Evolutionary conservation across 2,797 vertebrate species (phyloP).

Genomic region (Phataginus tricuspis): DNA sequence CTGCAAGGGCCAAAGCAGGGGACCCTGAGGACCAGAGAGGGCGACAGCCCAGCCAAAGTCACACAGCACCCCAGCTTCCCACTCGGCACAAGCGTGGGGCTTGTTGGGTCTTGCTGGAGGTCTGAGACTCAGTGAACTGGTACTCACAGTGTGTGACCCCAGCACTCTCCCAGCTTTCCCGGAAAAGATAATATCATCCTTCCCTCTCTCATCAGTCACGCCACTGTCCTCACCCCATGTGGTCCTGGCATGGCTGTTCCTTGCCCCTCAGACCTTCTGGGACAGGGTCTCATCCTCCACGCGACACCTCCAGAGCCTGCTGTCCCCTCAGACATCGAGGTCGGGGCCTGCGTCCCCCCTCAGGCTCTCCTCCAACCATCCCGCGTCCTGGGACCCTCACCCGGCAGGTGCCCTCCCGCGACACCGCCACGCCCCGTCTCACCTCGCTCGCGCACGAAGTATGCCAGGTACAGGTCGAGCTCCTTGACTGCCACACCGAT

Average conservation of each 20-base stretch:
- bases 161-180: not conserved
- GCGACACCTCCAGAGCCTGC: no score
- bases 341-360: not conserved
- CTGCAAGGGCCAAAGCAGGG: not conserved
- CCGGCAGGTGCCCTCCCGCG: not conserved
- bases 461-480: slow-evolving; percentile 98
- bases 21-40: not conserved
- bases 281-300: no score
- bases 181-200: no score
- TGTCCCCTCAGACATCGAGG: not conserved
- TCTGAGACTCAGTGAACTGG: not conserved
- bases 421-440: not conserved
- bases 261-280: no score
- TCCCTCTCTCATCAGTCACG: not conserved
- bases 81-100: not conserved
- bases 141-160: not conserved
- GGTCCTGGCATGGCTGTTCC: not conserved
- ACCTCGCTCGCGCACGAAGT: slow-evolving; percentile 98
- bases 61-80: not conserved
- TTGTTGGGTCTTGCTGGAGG: not conserved
- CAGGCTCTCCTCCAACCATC: not conserved
- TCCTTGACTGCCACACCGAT: slow-evolving; percentile 98
- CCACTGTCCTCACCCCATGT: not conserved
- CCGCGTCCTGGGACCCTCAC: not conserved
- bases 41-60: not conserved